Evolutionary conservation across 1,140 invertebrate genomes (phyloP).

Genomic region (Drosophila hydei): DNA sequence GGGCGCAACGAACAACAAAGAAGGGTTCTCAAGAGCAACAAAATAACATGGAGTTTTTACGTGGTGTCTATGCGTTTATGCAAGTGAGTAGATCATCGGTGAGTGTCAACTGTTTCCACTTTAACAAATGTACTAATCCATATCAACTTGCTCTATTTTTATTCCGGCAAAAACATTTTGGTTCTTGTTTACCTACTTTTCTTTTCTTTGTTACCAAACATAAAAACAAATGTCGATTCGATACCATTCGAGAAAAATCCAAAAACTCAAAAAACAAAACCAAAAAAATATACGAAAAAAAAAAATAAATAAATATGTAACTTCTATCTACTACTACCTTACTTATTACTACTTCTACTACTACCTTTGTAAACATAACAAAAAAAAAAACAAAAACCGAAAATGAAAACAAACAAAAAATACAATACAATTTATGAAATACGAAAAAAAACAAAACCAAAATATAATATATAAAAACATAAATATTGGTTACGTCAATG

Average conservation of each 20-base stretch:
- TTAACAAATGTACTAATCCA: slow-evolving; percentile 84
- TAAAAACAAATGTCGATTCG: slow-evolving; percentile 55
- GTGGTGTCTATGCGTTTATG: slow-evolving; percentile 84
- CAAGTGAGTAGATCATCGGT: slow-evolving; percentile 85
- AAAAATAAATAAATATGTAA: slow-evolving; percentile 61
- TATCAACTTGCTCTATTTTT: slow-evolving; percentile 83
- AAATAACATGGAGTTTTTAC: slow-evolving; percentile 84
- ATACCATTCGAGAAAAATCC: slow-evolving; percentile 55
- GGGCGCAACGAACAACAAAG: slow-evolving; percentile 80
- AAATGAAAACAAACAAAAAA: slow-evolving; percentile 23
- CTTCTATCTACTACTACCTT: slow-evolving; percentile 73
- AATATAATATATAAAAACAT: slow-evolving; percentile 16
- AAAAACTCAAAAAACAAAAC: slow-evolving; percentile 32
- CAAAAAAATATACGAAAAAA: slow-evolving; percentile 27
- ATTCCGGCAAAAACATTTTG: slow-evolving; percentile 66
- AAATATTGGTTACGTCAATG: slow-evolving; percentile 37
- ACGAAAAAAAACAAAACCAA: background rate
- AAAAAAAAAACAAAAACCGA: slow-evolving; percentile 21
- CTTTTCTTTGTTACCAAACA: slow-evolving; percentile 45
- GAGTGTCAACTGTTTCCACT: slow-evolving; percentile 83
- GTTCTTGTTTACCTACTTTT: slow-evolving; percentile 55
- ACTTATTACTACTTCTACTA: slow-evolving; percentile 57
- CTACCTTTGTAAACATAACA: slow-evolving; percentile 46
- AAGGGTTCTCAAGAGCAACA: slow-evolving; percentile 83
- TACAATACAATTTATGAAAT: slow-evolving; percentile 7